phyloP scores from a whole-genome alignment of 2,888 invertebrate species.

The Isotomurus palustris region DNA sequence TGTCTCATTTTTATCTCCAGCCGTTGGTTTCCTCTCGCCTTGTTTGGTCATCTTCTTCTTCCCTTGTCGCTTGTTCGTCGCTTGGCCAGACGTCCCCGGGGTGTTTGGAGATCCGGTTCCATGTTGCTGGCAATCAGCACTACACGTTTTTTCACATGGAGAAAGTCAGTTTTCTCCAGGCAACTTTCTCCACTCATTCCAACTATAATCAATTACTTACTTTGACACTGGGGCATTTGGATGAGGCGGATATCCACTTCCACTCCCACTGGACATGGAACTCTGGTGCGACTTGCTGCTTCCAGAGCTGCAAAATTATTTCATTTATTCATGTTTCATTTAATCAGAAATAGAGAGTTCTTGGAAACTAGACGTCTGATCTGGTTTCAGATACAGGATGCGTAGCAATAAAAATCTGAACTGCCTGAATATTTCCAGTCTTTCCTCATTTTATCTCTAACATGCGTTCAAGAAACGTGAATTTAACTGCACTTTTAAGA shows the following conservation, averaged over 20 bases:
- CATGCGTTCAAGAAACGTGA: too few species aligned
- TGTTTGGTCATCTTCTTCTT: conserved; percentile 27
- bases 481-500: too few species aligned
- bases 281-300: conserved; percentile 74
- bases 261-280: conserved; percentile 37
- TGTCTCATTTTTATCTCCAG: conserved; percentile 13
- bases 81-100: conserved; percentile 5
- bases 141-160: too few species aligned
- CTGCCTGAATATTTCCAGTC: too few species aligned
- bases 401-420: too few species aligned
- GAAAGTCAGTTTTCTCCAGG: neutral
- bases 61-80: conserved; percentile 14
- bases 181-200: neutral
- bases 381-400: too few species aligned
- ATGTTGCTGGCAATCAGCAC: conserved; percentile 21
- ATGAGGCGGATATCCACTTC: conserved; percentile 20
- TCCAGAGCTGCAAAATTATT: conserved; percentile 40
- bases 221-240: conserved; percentile 21
- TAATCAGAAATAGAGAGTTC: too few species aligned
- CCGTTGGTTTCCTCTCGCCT: conserved; percentile 13
- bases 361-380: too few species aligned
- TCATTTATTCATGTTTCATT: too few species aligned
- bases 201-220: neutral
- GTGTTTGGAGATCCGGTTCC: conserved; percentile 10
- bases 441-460: too few species aligned